A percentile compares a stretch with the other conserved stretches of the same genome.
Conservation (phyloP, 2,888 invertebrate species). For the Drosophila helvetica region DNA sequence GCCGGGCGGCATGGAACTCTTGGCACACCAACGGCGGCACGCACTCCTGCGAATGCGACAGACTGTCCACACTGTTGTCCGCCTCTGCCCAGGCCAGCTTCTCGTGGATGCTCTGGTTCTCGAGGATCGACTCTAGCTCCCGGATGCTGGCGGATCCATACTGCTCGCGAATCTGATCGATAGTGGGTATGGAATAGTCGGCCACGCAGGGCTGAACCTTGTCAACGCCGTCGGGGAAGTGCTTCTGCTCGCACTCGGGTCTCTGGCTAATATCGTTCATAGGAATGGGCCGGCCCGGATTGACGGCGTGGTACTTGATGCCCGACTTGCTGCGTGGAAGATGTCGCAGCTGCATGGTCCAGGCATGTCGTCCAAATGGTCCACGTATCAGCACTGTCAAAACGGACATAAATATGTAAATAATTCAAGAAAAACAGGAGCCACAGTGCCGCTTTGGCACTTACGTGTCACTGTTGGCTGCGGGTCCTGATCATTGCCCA, state of each 20-base stretch:
- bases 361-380: constrained; percentile 97
- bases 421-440: background rate
- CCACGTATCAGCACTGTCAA: constrained; percentile 91
- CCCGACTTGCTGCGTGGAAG: constrained; percentile 92
- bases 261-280: constrained; percentile 88
- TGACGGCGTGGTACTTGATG: constrained; percentile 85
- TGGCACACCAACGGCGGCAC: constrained; percentile 92
- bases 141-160: constrained; percentile 85
- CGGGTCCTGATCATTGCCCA: constrained; percentile 96
- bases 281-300: constrained; percentile 90
- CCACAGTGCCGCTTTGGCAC: constrained; percentile 24
- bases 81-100: constrained; percentile 85
- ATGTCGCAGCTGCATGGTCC: constrained; percentile 95
- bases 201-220: constrained; percentile 92
- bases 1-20: constrained; percentile 97
- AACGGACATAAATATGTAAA: background rate
- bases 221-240: constrained; percentile 92
- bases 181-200: constrained; percentile 95
- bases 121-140: constrained; percentile 89
- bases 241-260: constrained; percentile 89
- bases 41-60: constrained; percentile 88
- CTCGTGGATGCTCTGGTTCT: constrained; percentile 88
- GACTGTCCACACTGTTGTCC: constrained; percentile 82
- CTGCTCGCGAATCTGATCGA: constrained; percentile 89
- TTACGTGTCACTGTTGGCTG: constrained; percentile 93